Evolutionary conservation across 2,113 vertebrate genomes (phyloP).

Genomic region (Caloenas nicobarica): DNA sequence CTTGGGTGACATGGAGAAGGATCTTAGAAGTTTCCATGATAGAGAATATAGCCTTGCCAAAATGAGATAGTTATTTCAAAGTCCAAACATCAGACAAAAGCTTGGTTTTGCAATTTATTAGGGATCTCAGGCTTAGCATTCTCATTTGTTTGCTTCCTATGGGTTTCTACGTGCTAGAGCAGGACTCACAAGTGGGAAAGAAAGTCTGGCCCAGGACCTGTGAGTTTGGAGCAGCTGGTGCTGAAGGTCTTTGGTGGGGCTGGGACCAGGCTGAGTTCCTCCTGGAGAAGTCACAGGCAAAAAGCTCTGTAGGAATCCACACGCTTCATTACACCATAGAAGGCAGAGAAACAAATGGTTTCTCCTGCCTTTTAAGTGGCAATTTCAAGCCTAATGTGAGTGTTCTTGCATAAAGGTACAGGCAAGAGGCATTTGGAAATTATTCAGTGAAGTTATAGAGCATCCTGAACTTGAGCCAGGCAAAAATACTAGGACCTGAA

Average conservation of each 20-base stretch:
- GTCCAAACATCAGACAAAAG: background rate
- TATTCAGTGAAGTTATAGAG: conserved; percentile 27
- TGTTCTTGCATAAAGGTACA: conserved; percentile 4
- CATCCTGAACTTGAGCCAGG: conserved; percentile 49
- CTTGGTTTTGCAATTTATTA: background rate
- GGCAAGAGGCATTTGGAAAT: conserved; percentile 26
- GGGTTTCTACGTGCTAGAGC: background rate
- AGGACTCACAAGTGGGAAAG: background rate
- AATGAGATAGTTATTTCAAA: conserved; percentile 12
- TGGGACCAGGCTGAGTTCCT: background rate
- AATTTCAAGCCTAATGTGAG: conserved; percentile 24
- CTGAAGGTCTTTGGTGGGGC: background rate
- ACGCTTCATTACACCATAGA: background rate
- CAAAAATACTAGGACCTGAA: conserved; percentile 30
- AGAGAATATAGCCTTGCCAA: background rate
- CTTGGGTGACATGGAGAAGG: background rate
- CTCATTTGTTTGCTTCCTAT: background rate
- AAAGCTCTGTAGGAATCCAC: background rate
- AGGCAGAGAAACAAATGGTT: background rate
- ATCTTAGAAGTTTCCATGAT: background rate
- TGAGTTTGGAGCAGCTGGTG: background rate
- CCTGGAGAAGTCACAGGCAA: conserved; percentile 19
- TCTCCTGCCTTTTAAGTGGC: background rate
- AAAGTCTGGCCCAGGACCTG: background rate
- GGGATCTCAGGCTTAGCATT: background rate